A percentile compares a stretch with the other conserved stretches of the same genome.
phyloP scores from a whole-genome alignment of 2,888 invertebrate genomes.

The Cecidostiba fungosa region DNA sequence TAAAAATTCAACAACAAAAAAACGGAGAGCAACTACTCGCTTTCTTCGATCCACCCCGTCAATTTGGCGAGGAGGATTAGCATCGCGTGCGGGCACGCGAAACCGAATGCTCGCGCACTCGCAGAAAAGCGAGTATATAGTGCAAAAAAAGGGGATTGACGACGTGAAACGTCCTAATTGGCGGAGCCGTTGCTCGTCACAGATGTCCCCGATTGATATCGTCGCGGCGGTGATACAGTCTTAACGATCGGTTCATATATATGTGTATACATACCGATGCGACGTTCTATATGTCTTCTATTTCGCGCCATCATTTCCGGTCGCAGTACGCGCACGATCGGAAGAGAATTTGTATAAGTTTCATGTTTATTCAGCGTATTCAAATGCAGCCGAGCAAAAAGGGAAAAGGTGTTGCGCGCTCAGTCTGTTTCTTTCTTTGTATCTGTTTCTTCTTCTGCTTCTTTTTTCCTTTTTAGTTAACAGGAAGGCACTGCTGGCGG shows the following conservation, averaged over 20 bases:
- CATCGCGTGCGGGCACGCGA: conserved; percentile 66
- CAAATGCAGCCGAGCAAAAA: conserved; percentile 56
- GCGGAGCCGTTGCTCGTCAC: conserved; percentile 70
- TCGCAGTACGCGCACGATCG: conserved; percentile 10
- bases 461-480: background rate
- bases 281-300: conserved; percentile 14
- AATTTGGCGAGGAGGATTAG: conserved; percentile 2
- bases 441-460: background rate
- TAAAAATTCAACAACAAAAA: background rate
- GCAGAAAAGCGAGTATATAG: conserved; percentile 62
- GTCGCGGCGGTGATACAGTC: background rate
- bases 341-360: conserved; percentile 56
- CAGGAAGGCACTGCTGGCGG: background rate
- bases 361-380: conserved; percentile 64
- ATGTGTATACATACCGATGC: background rate
- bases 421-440: conserved; percentile 17
- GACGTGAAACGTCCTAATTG: conserved; percentile 75
- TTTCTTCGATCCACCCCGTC: background rate
- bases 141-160: conserved; percentile 60
- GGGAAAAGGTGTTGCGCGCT: conserved; percentile 41
- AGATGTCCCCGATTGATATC: conserved; percentile 76
- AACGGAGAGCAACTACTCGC: background rate
- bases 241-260: conserved; percentile 66
- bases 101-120: conserved; percentile 65
- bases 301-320: conserved; percentile 58